Evolutionary conservation across 2,797 vertebrate species (phyloP), one percentile per base, ranked within the genome.

Genomic region (Fistularia commersonii): DNA sequence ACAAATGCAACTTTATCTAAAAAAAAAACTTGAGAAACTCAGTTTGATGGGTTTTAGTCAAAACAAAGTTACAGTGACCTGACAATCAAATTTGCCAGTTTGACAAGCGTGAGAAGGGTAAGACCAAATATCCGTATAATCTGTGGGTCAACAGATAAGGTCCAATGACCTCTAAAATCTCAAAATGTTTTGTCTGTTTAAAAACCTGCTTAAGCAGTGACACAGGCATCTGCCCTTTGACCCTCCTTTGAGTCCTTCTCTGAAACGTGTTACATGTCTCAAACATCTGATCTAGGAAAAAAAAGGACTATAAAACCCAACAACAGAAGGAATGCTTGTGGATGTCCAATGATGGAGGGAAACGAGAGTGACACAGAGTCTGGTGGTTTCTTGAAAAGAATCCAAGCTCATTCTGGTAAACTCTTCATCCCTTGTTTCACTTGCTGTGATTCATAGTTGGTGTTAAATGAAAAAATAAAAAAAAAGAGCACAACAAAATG

Each of bases 321-420:
- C 49, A 64, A 72, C 61, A 77, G 54, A 72, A 61, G 34, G 45
- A 67, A 37, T 46, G 45, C 48, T 40, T 15, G 50, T 47, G 45
- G 39, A 74, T 77, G n/a, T 83, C 76, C 57, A 72, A 70, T 58
- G 72, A 58, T 53, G 41, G 55, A 54, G 23, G 11, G 41, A 63
- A 54, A 53, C 40, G n/a, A 66, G 48, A 79, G 79, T 61, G 58
- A 69, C 76, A 66, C 57, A 32, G 40, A 86, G 81, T 79, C 82
- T 79, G 40, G 81, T 66, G 80, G 74, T 86, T 87, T 73, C 36
- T n/a, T n/a, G 31, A 14, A 47, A 48, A 79, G 51, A 69, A 82
- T 79, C 79, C 51, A 40, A 35, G 8, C 48, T 66, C 57, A 44
- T 40, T 70, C 61, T 48, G 38, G 14, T 11, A 23, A 61, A 45